Evolutionary conservation across 2,888 invertebrate genomes (phyloP), one percentile per base, ranked within the genome.

Genomic region (Pollenia griseotomentosa): DNA sequence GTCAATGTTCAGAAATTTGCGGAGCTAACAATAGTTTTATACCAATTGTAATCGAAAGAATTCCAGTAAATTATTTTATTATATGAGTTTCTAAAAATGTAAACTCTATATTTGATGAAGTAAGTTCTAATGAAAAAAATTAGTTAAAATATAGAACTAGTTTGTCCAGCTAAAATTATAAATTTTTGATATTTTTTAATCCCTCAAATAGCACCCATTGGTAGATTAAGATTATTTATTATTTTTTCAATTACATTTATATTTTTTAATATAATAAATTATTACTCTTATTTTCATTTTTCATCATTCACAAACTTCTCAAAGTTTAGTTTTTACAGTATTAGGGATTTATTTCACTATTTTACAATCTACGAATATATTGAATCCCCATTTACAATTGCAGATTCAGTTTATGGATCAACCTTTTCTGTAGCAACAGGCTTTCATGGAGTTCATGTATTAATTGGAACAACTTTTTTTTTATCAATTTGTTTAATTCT

Each of bases 121-220:
- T 91, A 95, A 95, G 94, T 95, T 95, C 94, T 95, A 95, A 95
- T 95, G 95, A 90, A 90, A 93, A 93, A 93, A n/a, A n/a, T 94
- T 94, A 94, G 93, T 94, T 94, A 94, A 94, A 90, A 7, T 90
- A 94, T 94, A 95, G 95, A 94, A 94, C 94, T 95, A 95, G 94
- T 94, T 94, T 95, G 95, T 96, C 96, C 96, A 94, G 94, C 94
- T 95, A 94, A 95, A 95, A 95, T 95, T 94, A 95, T 94, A 94
- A 94, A 90, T 85, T 70, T 71, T 89, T 94, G 94, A 94, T 95
- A 95, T 94, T 95, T 94, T 95, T 95, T 95, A 93, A 95, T 96
- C 0, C 96, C 96, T 81, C 96, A 96, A 95, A 95, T 96, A 95
- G 94, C 94, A 53, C 95, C 96, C 9, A 93, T 96, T 93, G 94